Percentiles rank a stretch among this genome's conserved stretches.
phyloP scores from a whole-genome alignment of 2,888 invertebrate genomes.

The Lithophane ornitopus region DNA sequence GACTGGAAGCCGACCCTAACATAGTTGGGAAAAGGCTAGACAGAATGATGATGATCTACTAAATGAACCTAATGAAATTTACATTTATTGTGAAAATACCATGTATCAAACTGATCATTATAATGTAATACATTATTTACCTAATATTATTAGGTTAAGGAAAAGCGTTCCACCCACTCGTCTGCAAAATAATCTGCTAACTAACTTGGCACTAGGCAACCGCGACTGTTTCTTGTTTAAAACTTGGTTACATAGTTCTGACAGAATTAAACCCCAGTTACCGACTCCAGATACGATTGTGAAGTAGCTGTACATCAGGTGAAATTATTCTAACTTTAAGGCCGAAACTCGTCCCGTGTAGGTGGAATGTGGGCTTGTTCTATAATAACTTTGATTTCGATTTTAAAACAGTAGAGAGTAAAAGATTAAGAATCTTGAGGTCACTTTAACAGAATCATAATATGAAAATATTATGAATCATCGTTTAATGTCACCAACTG shows the following conservation, averaged over 20 bases:
- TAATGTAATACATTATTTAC: too few relatives aligned
- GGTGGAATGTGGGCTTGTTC: conserved; percentile 4
- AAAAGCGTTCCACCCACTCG: neutral
- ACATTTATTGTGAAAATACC: too few relatives aligned
- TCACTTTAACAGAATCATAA: too few relatives aligned
- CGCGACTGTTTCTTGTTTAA: conserved; percentile 71
- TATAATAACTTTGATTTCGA: conserved; percentile 9
- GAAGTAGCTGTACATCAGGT: conserved; percentile 36
- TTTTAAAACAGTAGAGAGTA: neutral
- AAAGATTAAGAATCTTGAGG: neutral
- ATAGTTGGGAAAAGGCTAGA: too few relatives aligned
- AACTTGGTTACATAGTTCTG: conserved; percentile 71
- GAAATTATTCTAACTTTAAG: conserved; percentile 26
- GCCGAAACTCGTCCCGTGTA: neutral
- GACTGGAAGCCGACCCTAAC: too few relatives aligned
- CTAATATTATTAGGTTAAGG: neutral
- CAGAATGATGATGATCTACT: too few relatives aligned
- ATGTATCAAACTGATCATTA: too few relatives aligned
- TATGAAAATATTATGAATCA: too few relatives aligned
- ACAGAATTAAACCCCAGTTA: conserved; percentile 70
- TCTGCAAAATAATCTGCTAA: conserved; percentile 52
- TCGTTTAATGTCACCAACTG: too few relatives aligned
- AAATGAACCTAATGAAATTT: too few relatives aligned
- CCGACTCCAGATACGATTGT: conserved; percentile 36
- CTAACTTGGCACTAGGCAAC: conserved; percentile 69